Evolutionary conservation across 1,140 invertebrate genomes (phyloP), one percentile per base, ranked within the genome.

Genomic region (Geopemphigus sp.): DNA sequence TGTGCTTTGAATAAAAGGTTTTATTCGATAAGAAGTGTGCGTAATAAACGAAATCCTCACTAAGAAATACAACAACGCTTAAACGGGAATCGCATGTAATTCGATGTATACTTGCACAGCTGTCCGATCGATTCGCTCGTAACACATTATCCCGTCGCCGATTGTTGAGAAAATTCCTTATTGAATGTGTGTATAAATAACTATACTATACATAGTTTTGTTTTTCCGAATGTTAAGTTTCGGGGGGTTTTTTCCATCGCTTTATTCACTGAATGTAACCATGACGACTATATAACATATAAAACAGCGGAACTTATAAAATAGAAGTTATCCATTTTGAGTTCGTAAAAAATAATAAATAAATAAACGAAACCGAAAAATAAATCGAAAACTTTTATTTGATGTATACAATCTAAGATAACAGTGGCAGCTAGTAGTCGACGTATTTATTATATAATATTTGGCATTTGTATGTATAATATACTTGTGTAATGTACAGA

Each of bases 211-310:
- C 32, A 66, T 14, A 22, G 32, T 68, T 68, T 68, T 68, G 39
- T 68, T 68, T 64, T 68, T 68, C 45, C 39, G 66, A 68, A 68
- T 68, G 50, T 68, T 68, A 68, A 68, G 66, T 68, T 68, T 68
- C 22, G 15, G 39, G n/a, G 45, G n/a, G 5, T 14, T 70, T 53
- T 26, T 29, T 53, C 17, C 32, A 26, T 70, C 47, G 24, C 26
- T 53, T 5, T 50, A 26, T 53, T 72, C 50, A 29, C 50, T 17
- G 50, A 54, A 15, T 54, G 68, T 72, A 72, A 72, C 68, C 68
- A 72, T 72, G 68, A 72, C 68, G 17, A 72, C 68, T 72, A 10
- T 68, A 5, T 54, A 54, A 72, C 50, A 47, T 72, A 72, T 72
- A 47, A 63, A 63, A 63, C 19, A 72, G 68, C 68, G 68, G 68